A percentile compares a stretch with the other conserved stretches of the same genome.
These are phyloP conservation scores for Drosophila arawakana DNA, from an alignment of 1,140 invertebrate genomes.

Conservation along the genomic window DNA sequence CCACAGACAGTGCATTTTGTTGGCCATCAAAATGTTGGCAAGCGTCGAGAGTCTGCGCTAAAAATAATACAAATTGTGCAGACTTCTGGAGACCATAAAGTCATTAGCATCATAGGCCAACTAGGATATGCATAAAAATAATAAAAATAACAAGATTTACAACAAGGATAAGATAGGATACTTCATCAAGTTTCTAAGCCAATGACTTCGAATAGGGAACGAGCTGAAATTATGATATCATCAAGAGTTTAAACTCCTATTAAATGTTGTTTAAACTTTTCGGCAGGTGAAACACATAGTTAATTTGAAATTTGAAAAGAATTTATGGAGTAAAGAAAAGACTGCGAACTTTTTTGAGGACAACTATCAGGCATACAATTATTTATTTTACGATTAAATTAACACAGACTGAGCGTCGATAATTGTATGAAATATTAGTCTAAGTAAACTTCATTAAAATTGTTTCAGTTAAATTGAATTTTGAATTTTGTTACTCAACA, in stretches of 20 bases:
- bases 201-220: conserved; percentile 5
- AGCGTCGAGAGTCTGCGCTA: conserved; percentile 28
- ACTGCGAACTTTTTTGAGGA: too few species aligned
- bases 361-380: too few species aligned
- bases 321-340: not conserved
- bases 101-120: conserved; percentile 55
- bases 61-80: conserved; percentile 68
- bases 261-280: not conserved
- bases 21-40: conserved; percentile 49
- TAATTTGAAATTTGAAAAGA: too few species aligned
- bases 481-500: conserved; percentile 10
- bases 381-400: too few species aligned
- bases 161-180: conserved; percentile 2
- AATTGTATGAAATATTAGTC: too few species aligned
- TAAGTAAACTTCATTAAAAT: not conserved
- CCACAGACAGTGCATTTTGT: conserved; percentile 20
- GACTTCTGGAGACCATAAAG: conserved; percentile 64
- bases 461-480: not conserved
- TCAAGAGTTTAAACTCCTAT: conserved; percentile 2
- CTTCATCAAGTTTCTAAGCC: conserved; percentile 4
- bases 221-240: conserved; percentile 11
- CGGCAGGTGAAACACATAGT: too few species aligned
- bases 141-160: not conserved
- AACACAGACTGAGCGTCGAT: too few species aligned
- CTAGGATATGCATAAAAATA: conserved; percentile 12